Conservation (phyloP, 2,888 invertebrate species). For the Gisinianus flammeolus region DNA sequence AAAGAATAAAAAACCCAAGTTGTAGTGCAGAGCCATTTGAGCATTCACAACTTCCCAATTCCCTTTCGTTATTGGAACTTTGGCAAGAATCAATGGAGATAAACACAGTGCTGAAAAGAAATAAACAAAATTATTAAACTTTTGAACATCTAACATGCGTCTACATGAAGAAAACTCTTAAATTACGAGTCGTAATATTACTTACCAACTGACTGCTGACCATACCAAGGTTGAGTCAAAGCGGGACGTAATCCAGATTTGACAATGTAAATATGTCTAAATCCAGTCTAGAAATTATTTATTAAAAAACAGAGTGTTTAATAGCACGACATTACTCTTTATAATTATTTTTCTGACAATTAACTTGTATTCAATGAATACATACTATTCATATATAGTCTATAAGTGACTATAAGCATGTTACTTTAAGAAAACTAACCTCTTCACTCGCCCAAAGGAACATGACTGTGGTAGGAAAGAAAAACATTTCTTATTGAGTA, state of each 20-base stretch:
- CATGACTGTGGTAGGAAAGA: conserved; percentile 61
- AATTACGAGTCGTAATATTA: not conserved
- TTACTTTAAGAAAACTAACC: no score
- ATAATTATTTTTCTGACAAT: no score
- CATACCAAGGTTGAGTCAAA: conserved; percentile 49
- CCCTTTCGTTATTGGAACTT: conserved; percentile 78
- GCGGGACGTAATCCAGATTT: conserved; percentile 67
- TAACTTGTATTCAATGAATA: no score
- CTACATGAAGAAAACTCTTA: no score
- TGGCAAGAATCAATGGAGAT: conserved; percentile 48
- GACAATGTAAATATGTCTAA: conserved; percentile 82
- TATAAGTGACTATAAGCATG: no score
- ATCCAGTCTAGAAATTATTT: no score
- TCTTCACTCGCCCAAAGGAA: conserved; percentile 95
- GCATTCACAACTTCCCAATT: conserved; percentile 92
- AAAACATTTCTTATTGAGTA: no score
- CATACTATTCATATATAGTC: no score
- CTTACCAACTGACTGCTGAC: not conserved
- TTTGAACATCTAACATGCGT: no score
- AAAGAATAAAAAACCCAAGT: conserved; percentile 83
- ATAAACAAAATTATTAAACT: not conserved
- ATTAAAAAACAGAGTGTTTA: no score
- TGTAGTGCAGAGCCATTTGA: conserved; percentile 85
- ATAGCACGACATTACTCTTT: no score
- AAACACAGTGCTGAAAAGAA: conserved; percentile 48